Base-by-base conservation (phyloP, 2,113 vertebrate genomes). In the Semicossyphus pulcher region DNA sequence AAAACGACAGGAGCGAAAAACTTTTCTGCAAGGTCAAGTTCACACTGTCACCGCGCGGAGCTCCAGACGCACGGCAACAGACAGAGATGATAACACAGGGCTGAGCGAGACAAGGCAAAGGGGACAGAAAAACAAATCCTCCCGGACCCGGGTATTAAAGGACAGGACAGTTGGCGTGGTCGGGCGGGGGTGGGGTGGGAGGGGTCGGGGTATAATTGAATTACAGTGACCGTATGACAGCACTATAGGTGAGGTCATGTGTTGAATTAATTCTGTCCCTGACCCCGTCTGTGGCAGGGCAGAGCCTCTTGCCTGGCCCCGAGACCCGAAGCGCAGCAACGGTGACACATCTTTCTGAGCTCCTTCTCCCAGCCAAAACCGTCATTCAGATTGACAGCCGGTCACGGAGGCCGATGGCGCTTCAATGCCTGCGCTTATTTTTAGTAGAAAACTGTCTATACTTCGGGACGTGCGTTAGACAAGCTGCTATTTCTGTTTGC, bases 151-250 rank as follows among this genome's bases (percentile, higher is more conserved):
- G 32, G 73, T 59, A 44, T 57, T 56, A 78, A 48, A 82, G 85
- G 52, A 52, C 51, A 45, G 66, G 37, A 41, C 41, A n/a, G 51
- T 68, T 59, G 70, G 41, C 15, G 47, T 54, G 71, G 61, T 42
- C 9, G 32, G 66, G 63, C 28, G 68, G 63, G 44, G 72, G 57
- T 51, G 28, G 56, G 18, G 29, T 62, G 28, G 58, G 61, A 67
- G 54, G 72, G 69, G 79, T 49, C 10, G 52, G 62, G 53, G 36
- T 72, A 81, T 87, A 93, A 92, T 87, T 89, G 86, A 92, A 90
- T 92, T 90, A 93, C 88, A 91, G 86, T 86, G 88, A 90, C 85
- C 86, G 85, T 72, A 49, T 83, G 90, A 88, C 83, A 88, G 88
- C 68, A 81, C 77, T 86, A 42, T 86, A 88, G 85, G 78, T 88